A percentile compares a stretch with the other conserved stretches of the same genome.
Conservation (phyloP, 2,113 vertebrate genomes). For the Phrynocephalus versicolor region DNA sequence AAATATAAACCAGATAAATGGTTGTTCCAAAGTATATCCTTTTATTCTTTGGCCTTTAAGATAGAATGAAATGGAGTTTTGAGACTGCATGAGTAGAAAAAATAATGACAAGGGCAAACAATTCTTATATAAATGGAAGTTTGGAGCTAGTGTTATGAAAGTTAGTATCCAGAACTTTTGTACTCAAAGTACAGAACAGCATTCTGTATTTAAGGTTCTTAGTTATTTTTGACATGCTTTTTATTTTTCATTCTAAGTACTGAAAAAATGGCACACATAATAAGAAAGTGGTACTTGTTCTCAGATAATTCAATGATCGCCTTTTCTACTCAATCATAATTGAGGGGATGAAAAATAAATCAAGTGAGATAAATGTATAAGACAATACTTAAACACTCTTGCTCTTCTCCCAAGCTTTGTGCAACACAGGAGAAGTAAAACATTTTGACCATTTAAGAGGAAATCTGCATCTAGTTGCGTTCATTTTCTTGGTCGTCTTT, state of each 20-base stretch:
- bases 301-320: not conserved
- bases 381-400: not conserved
- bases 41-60: slow-evolving; percentile 65
- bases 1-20: slow-evolving; percentile 63
- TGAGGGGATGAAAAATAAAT: no score
- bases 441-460: not conserved
- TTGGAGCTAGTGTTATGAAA: not conserved
- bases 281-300: not conserved
- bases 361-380: no score
- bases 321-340: not conserved
- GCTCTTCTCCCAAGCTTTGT: not conserved
- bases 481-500: not conserved
- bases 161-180: slow-evolving; percentile 21
- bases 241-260: not conserved
- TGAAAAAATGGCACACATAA: not conserved
- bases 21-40: slow-evolving; percentile 57
- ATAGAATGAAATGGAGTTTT: slow-evolving; percentile 63
- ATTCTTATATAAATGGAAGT: slow-evolving; percentile 48
- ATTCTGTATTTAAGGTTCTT: not conserved
- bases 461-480: not conserved
- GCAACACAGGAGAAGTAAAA: not conserved
- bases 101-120: slow-evolving; percentile 1
- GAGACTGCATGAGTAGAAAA: slow-evolving; percentile 27
- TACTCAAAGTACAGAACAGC: not conserved
- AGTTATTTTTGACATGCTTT: not conserved